Base-by-base conservation (phyloP, 2,888 invertebrate species). In the Pyrocoelia pectoralis region DNA sequence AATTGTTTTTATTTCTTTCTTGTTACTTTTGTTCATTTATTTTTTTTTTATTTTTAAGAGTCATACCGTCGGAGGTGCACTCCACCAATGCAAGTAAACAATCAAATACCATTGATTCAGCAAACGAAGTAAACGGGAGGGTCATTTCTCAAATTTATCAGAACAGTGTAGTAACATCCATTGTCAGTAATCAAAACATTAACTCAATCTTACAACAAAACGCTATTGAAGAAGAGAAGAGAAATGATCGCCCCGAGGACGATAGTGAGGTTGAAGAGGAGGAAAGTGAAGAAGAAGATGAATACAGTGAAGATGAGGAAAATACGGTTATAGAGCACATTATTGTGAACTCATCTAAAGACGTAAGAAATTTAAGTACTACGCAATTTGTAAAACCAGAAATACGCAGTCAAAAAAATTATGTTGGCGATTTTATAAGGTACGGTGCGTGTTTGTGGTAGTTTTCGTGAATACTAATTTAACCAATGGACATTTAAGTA, bases 251-350 rank as follows among this genome's bases (percentile, higher is more conserved):
- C 4, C 4, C 63, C 15, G 65, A 68, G 46, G 58, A 64, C 18
- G 65, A 70, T 19, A 68, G 66, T 19, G 66, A 63, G 13, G 69
- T 57, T 19, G 66, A 67, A 1, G 71, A 71, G 8, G 70, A 68
- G 1, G 69, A 70, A 15, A 69, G 52, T n/a, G 69, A 70, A 15
- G 71, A 67, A 14, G 67, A 66, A 1, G 69, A 70, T 10, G 71
- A 70, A 1, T 43, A 15, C 12, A 43, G 41, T 43, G 41, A 43
- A 43, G 41, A 38, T 2, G 70, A 72, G 0, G 71, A 71, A 33
- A 69, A 66, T 49, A 48, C 68, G 4, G 33, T 68, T 38, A 46
- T 63, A 14, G 68, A 64, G 48, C 53, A 57, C 48, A 13, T 43
- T 6, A 61, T 60, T 15, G 24, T 12, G 24, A 24, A n/a, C n/a